Percentiles rank a stretch among this genome's conserved stretches.
These are phyloP conservation scores for Dendrolimus pini DNA, from an alignment of 2,888 invertebrate genomes.

Conservation along the genomic window DNA sequence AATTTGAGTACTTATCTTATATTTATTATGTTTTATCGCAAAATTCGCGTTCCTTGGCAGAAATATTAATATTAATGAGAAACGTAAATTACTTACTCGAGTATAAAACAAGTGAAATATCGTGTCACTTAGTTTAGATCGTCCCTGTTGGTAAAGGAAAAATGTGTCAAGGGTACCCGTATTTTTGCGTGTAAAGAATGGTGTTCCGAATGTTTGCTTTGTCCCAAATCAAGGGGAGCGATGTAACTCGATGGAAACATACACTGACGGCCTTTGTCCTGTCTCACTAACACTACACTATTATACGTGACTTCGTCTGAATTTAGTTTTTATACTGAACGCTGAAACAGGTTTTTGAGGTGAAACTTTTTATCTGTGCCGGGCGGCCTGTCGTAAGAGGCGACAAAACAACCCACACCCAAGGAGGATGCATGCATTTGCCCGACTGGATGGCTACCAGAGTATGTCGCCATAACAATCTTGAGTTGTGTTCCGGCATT, in stretches of 20 bases:
- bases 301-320: too few relatives aligned
- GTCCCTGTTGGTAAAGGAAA: slow-evolving; percentile 11
- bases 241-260: slow-evolving; percentile 30
- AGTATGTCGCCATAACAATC: too few relatives aligned
- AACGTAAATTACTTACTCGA: background rate
- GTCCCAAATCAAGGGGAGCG: slow-evolving; percentile 46
- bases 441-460: too few relatives aligned
- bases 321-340: too few relatives aligned
- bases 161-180: slow-evolving; percentile 32
- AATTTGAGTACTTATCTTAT: background rate
- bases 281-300: slow-evolving; percentile 35
- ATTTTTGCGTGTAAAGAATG: slow-evolving; percentile 30
- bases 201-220: slow-evolving; percentile 38
- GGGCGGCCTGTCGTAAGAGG: too few relatives aligned
- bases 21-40: slow-evolving; percentile 1
- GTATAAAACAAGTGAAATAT: background rate
- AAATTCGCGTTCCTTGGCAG: background rate
- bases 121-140: background rate
- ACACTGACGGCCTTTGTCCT: slow-evolving; percentile 37
- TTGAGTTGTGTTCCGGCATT: too few relatives aligned
- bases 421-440: too few relatives aligned
- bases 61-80: background rate
- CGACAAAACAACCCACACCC: too few relatives aligned
- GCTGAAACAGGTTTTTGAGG: too few relatives aligned
- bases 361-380: too few relatives aligned